A percentile compares a stretch with the other conserved stretches of the same genome.
Evolutionary conservation across 2,888 invertebrate genomes (phyloP).

Genomic region (Meta bourneti): DNA sequence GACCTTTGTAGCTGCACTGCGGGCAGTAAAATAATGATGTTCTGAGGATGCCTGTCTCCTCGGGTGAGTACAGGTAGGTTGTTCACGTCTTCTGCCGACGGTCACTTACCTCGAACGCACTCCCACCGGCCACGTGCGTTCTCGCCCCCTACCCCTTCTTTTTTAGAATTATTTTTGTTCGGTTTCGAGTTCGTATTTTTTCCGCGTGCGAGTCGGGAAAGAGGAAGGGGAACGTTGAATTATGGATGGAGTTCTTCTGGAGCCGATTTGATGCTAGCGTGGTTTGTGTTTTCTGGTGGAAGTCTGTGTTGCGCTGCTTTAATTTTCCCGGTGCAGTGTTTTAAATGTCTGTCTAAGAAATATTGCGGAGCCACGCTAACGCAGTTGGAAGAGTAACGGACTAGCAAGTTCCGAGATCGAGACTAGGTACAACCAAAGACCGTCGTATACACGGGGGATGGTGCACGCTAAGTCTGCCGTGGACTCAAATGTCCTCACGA

Average conservation of each 20-base stretch:
- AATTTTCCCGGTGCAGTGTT: background rate
- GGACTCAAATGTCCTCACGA: no score
- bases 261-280: background rate
- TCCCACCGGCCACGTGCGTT: constrained; percentile 52
- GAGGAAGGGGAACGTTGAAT: background rate
- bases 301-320: background rate
- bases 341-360: no score
- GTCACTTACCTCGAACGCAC: constrained; percentile 58
- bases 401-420: no score
- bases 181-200: constrained; percentile 18
- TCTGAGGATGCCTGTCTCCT: constrained; percentile 26
- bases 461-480: no score
- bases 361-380: no score
- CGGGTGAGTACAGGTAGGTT: constrained; percentile 59
- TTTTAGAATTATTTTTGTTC: background rate
- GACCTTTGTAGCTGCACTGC: constrained; percentile 13
- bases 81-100: constrained; percentile 50
- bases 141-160: background rate
- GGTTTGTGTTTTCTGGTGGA: constrained; percentile 1
- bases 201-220: background rate
- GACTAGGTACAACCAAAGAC: no score
- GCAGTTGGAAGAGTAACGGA: no score
- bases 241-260: background rate
- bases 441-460: no score
- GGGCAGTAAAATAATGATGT: constrained; percentile 61